Evolutionary conservation across 2,888 invertebrate species (phyloP).

Genomic region (Amitus sp.): DNA sequence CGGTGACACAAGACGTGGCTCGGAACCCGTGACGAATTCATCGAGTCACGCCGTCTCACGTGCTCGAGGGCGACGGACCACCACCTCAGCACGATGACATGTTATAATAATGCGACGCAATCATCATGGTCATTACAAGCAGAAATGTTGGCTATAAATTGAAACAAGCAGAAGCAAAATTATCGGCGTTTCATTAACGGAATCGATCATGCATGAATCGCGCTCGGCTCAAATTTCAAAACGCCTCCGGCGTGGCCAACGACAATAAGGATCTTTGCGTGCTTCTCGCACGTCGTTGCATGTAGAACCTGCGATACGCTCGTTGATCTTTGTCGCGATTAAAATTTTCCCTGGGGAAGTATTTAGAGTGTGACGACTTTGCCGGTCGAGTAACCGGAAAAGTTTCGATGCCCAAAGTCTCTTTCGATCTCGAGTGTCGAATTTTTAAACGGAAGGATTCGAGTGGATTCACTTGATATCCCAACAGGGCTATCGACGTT

Average conservation of each 20-base stretch:
- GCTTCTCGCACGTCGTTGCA: constrained; percentile 1
- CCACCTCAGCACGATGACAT: constrained; percentile 44
- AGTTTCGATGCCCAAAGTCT: too few relatives aligned
- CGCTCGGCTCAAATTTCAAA: constrained; percentile 45
- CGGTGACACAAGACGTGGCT: constrained; percentile 41
- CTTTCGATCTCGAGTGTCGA: too few relatives aligned
- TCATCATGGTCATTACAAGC: constrained; percentile 40
- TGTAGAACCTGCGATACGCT: constrained; percentile 20
- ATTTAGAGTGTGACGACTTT: too few relatives aligned
- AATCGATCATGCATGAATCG: constrained; percentile 57
- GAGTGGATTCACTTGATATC: too few relatives aligned
- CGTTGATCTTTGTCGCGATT: too few relatives aligned
- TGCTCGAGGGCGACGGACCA: constrained; percentile 48
- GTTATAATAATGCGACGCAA: constrained; percentile 43
- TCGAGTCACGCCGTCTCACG: constrained; percentile 58
- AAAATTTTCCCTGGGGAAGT: too few relatives aligned
- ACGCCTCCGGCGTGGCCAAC: constrained; percentile 11
- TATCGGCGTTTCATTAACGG: constrained; percentile 60
- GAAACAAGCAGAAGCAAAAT: constrained; percentile 58
- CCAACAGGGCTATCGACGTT: too few relatives aligned
- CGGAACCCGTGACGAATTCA: constrained; percentile 60
- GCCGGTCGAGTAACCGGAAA: too few relatives aligned
- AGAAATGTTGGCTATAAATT: constrained; percentile 53
- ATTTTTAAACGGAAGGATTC: too few relatives aligned
- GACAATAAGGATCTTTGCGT: constrained; percentile 2